A percentile compares a stretch with the other conserved stretches of the same genome.
These are phyloP conservation scores for Meta bourneti DNA, from an alignment of 2,888 invertebrate species.

Conservation along the genomic window DNA sequence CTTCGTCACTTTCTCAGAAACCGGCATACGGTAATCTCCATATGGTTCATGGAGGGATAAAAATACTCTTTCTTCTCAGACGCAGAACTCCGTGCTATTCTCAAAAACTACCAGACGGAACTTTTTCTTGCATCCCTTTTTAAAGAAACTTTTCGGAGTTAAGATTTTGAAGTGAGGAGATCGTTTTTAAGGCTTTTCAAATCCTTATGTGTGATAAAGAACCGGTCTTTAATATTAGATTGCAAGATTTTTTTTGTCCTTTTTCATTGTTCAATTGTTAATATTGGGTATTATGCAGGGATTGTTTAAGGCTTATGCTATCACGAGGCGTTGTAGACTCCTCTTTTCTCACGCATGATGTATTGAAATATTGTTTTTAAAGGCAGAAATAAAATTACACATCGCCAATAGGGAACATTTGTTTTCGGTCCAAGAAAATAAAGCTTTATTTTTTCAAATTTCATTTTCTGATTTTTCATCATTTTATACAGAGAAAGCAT, in stretches of 20 bases:
- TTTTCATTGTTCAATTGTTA: neutral
- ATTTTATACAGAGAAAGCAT: no score
- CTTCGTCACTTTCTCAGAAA: neutral
- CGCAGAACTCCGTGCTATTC: conserved; percentile 1
- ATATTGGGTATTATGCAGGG: no score
- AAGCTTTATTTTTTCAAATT: no score
- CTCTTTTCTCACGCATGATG: no score
- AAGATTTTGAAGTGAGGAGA: neutral
- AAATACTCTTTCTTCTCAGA: conserved; percentile 10
- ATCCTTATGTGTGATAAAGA: neutral
- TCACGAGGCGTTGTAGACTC: no score
- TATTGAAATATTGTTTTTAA: no score
- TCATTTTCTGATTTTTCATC: no score
- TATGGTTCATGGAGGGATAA: neutral
- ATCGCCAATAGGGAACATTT: no score
- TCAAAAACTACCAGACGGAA: conserved; percentile 6
- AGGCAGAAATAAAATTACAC: no score
- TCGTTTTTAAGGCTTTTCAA: neutral
- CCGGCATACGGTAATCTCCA: conserved; percentile 21
- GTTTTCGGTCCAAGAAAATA: no score
- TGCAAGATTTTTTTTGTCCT: neutral
- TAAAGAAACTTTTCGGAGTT: neutral
- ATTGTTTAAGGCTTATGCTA: no score
- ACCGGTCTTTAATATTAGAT: neutral
- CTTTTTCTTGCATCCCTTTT: neutral